Percentiles rank a stretch among this genome's conserved stretches.
Evolutionary conservation across 2,888 invertebrate genomes (phyloP).

Genomic region (Eumacrocentrus americanus): DNA sequence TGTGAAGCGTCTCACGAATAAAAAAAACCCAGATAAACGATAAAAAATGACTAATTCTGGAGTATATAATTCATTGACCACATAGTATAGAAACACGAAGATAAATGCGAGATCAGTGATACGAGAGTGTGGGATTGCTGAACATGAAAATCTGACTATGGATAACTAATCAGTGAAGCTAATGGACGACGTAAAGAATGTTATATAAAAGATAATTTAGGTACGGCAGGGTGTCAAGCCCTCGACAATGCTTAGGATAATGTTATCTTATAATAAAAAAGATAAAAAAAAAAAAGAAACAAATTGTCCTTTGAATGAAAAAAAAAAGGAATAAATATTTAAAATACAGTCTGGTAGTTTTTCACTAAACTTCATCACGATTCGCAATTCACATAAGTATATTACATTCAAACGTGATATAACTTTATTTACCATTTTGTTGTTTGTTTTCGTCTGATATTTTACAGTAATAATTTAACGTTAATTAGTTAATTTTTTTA

Average conservation of each 20-base stretch:
- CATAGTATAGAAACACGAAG: conserved; percentile 18
- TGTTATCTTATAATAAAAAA: conserved; percentile 61
- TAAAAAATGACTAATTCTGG: conserved; percentile 1
- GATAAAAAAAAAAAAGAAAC: conserved; percentile 50
- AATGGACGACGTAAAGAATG: conserved; percentile 55
- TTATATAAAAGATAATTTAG: conserved; percentile 61
- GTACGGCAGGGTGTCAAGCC: conserved; percentile 55
- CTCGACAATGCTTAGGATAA: conserved; percentile 61
- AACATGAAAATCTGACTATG: conserved; percentile 40
- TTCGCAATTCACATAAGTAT: neutral
- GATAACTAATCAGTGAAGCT: conserved; percentile 53
- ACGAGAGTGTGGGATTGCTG: conserved; percentile 22
- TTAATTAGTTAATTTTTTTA: neutral
- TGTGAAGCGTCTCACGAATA: conserved; percentile 14
- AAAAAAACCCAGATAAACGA: conserved; percentile 7
- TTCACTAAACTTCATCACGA: conserved; percentile 9
- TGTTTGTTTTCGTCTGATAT: neutral
- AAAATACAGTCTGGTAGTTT: conserved; percentile 53
- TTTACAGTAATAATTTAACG: conserved; percentile 1
- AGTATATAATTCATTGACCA: neutral
- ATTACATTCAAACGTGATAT: neutral
- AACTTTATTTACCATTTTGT: conserved; percentile 3
- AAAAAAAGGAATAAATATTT: conserved; percentile 61
- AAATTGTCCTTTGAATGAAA: conserved; percentile 60
- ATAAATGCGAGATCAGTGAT: conserved; percentile 26